These are phyloP conservation scores for Orycteropus afer DNA, from an alignment of 2,113 vertebrate species.

Conservation along the genomic window DNA sequence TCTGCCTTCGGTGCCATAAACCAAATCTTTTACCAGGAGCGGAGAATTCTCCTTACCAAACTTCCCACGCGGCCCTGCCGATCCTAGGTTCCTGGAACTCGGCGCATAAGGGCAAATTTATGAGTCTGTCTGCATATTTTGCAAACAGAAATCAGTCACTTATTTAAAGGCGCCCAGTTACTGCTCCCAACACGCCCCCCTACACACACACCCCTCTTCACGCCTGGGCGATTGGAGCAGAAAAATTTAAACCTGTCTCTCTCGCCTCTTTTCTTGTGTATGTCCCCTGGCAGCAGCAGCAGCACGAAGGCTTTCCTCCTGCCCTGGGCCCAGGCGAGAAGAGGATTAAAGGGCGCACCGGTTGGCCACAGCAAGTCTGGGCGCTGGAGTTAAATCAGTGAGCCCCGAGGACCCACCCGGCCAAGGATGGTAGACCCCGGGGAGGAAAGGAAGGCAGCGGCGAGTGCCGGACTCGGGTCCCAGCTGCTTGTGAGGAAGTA, in stretches of 20 bases:
- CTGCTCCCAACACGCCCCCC: neutral
- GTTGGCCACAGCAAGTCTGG: conserved; percentile 99
- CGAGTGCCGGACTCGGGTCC: conserved; percentile 1
- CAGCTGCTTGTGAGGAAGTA: neutral
- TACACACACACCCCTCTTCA: neutral
- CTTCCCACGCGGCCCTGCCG: neutral
- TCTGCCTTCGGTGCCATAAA: neutral
- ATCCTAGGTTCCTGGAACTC: neutral
- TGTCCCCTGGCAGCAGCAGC: conserved; percentile 81
- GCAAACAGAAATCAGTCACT: conserved; percentile 72
- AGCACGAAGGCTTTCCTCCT: conserved; percentile 89
- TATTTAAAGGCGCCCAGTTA: conserved; percentile 42
- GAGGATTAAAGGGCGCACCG: conserved; percentile 95
- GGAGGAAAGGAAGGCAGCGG: conserved; percentile 30
- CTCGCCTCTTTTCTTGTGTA: conserved; percentile 44
- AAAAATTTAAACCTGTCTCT: conserved; percentile 63
- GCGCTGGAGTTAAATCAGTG: conserved; percentile 97
- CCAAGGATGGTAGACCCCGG: neutral
- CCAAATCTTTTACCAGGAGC: neutral
- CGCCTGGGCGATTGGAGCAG: neutral
- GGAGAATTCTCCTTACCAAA: neutral
- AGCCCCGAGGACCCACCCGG: conserved; percentile 74
- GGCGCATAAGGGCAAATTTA: conserved; percentile 74
- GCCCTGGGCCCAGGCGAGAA: conserved; percentile 90
- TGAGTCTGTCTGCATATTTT: conserved; percentile 57